A percentile compares a stretch with the other conserved stretches of the same genome.
These are phyloP conservation scores for Aporophyla nigra DNA, from an alignment of 2,888 invertebrate species.

Conservation along the genomic window DNA sequence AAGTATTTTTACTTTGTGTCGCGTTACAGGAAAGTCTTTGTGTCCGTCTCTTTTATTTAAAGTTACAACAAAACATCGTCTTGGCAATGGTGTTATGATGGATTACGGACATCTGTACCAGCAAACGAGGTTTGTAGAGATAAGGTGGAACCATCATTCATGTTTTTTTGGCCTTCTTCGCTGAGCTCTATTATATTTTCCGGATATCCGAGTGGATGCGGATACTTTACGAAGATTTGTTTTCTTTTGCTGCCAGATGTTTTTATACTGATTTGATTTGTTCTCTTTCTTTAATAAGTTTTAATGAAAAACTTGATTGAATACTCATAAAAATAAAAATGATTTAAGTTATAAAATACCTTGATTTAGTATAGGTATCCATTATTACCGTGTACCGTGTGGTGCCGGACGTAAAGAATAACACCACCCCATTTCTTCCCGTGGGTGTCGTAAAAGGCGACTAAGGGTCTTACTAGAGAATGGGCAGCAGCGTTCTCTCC, in stretches of 20 bases:
- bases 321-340: neutral
- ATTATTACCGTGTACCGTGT: too few species aligned
- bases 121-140: conserved; percentile 81
- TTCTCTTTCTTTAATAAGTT: conserved; percentile 15
- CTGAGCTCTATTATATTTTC: conserved; percentile 63
- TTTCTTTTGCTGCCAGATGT: conserved; percentile 44
- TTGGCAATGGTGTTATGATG: conserved; percentile 75
- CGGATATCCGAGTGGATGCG: conserved; percentile 58
- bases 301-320: neutral
- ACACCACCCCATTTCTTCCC: too few species aligned
- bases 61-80: conserved; percentile 59
- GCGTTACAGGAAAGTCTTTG: neutral
- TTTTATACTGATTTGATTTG: conserved; percentile 52
- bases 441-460: too few species aligned
- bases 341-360: too few species aligned
- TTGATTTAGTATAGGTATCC: neutral
- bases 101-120: conserved; percentile 81
- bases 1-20: neutral
- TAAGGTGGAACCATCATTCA: conserved; percentile 81
- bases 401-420: too few species aligned
- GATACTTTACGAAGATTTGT: conserved; percentile 60
- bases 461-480: too few species aligned
- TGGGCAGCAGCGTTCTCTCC: too few species aligned
- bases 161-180: conserved; percentile 72
- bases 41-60: conserved; percentile 61